These are phyloP conservation scores for Chloroclystis v-ata DNA, from an alignment of 2,888 invertebrate genomes.

Conservation along the genomic window DNA sequence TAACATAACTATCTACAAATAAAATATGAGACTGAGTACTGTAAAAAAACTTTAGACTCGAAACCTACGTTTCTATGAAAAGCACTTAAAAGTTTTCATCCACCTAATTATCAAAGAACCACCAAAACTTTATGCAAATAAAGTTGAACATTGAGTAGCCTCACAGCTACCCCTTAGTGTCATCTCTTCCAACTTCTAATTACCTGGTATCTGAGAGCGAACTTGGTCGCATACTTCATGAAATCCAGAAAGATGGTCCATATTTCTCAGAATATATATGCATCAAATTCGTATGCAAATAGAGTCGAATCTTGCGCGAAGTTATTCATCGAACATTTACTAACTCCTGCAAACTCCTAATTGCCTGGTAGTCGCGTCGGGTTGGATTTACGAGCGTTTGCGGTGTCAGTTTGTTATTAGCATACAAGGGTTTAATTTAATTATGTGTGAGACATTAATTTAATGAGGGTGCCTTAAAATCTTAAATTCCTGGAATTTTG, in stretches of 20 bases:
- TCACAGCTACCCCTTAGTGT: no score
- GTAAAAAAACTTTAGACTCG: no score
- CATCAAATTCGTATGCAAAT: slow-evolving; percentile 3
- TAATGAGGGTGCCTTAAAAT: slow-evolving; percentile 29
- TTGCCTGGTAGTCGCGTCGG: slow-evolving; percentile 38
- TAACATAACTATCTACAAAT: no score
- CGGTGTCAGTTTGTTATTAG: slow-evolving; percentile 7
- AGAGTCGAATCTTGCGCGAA: slow-evolving; percentile 1
- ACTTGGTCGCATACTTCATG: no score
- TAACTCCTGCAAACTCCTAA: slow-evolving; percentile 28
- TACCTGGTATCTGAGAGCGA: not conserved
- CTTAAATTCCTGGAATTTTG: slow-evolving; percentile 23
- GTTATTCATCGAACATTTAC: slow-evolving; percentile 17
- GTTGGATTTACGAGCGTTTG: slow-evolving; percentile 27
- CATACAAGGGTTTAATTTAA: slow-evolving; percentile 31
- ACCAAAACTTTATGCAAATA: not conserved
- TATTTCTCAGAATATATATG: not conserved
- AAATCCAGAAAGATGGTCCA: not conserved
- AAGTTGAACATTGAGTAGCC: not conserved
- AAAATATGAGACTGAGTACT: no score
- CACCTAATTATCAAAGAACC: not conserved
- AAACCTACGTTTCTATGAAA: no score
- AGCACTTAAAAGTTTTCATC: no score
- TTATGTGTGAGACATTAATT: slow-evolving; percentile 36
- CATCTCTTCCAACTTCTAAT: not conserved